Percentiles rank a stretch among this genome's conserved stretches.
Conservation (phyloP, 2,888 invertebrate genomes). For the Brachyptera risi region DNA sequence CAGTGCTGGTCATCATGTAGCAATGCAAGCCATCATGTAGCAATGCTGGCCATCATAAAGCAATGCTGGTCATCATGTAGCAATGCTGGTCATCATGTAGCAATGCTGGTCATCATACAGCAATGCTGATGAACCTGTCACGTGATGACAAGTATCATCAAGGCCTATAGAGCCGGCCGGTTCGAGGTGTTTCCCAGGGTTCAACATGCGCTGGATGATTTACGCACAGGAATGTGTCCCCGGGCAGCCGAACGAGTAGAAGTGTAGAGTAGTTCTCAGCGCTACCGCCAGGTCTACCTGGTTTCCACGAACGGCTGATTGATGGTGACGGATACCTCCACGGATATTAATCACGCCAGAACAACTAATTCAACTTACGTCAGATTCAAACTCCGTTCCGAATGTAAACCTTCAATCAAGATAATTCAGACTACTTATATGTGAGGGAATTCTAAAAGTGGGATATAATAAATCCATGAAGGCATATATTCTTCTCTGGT, state of each 20-base stretch:
- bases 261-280: no score
- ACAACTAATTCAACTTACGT: not conserved
- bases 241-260: not conserved
- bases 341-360: slow-evolving; percentile 8
- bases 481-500: not conserved
- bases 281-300: not conserved
- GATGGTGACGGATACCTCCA: slow-evolving; percentile 19
- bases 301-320: slow-evolving; percentile 20
- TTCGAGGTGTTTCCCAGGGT: no score
- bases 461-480: not conserved
- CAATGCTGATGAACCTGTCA: no score
- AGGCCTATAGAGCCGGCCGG: no score
- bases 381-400: slow-evolving; percentile 3
- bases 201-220: slow-evolving; percentile 8
- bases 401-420: slow-evolving; percentile 18
- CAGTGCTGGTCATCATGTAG: no score
- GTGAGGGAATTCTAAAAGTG: not conserved
- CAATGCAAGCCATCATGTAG: no score
- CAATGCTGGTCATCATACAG: no score
- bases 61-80: no score
- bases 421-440: slow-evolving; percentile 8
- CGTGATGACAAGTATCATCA: no score
- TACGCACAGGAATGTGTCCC: slow-evolving; percentile 1
- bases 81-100: no score
- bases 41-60: no score